Conservation (phyloP, 2,888 invertebrate genomes). For the Torymus texanus region DNA sequence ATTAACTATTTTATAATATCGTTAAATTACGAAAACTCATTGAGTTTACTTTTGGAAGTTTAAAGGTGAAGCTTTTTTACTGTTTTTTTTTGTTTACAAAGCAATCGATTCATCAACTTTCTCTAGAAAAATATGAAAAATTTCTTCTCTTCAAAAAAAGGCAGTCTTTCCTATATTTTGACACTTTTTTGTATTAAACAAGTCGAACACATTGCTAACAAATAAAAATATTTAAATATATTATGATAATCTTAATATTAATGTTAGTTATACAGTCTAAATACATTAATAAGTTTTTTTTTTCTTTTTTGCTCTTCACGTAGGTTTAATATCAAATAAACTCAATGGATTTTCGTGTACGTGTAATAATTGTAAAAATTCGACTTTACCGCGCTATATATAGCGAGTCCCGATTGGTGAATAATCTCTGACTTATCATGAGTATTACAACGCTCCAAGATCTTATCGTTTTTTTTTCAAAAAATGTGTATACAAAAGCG, state of each 20-base stretch:
- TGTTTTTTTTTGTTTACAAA: conserved; percentile 9
- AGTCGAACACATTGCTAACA: conserved; percentile 16
- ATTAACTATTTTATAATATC: conserved; percentile 45
- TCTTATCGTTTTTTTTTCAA: conserved; percentile 15
- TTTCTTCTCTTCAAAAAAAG: conserved; percentile 20
- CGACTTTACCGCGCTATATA: conserved; percentile 19
- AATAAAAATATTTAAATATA: conserved; percentile 21
- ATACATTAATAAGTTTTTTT: not conserved
- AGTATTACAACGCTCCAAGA: conserved; percentile 20
- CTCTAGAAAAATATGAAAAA: conserved; percentile 38
- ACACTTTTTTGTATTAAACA: conserved; percentile 18
- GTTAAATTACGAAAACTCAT: conserved; percentile 43
- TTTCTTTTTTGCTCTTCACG: conserved; percentile 3
- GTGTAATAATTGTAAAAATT: conserved; percentile 34
- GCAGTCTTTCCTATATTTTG: conserved; percentile 10
- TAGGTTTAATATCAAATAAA: conserved; percentile 16
- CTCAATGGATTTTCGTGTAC: conserved; percentile 39
- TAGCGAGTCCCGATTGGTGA: conserved; percentile 13
- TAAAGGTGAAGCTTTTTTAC: conserved; percentile 23
- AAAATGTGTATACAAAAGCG: conserved; percentile 40
- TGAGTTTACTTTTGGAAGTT: conserved; percentile 45
- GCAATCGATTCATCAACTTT: conserved; percentile 1
- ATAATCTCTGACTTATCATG: not conserved
- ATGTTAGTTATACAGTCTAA: conserved; percentile 13
- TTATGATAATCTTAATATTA: conserved; percentile 8